Conservation (phyloP, 23 tunicate species). For the Ciona savignyi region DNA sequence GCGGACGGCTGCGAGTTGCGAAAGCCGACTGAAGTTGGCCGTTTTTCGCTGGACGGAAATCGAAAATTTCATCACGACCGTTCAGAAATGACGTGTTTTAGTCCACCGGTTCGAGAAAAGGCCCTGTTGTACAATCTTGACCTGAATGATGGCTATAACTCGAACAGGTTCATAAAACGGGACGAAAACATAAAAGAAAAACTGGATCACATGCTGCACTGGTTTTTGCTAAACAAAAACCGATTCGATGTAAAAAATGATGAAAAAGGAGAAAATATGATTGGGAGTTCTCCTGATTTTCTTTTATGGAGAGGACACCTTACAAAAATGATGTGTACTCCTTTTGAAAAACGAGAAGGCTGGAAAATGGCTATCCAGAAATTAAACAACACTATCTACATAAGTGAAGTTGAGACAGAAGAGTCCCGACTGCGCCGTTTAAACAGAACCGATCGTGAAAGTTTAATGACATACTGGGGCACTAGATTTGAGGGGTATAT, state of each 20-base stretch:
- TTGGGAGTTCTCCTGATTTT: conserved; percentile 59
- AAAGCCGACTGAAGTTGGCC: conserved; percentile 74
- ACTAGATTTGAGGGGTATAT: conserved; percentile 78
- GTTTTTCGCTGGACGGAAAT: conserved; percentile 66
- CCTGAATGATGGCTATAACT: conserved; percentile 66
- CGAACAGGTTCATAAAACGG: conserved; percentile 44
- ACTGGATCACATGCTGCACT: conserved; percentile 39
- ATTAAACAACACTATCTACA: conserved; percentile 41
- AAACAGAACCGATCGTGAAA: conserved; percentile 38
- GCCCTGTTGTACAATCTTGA: conserved; percentile 21
- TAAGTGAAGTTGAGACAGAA: conserved; percentile 76
- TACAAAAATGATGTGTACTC: conserved; percentile 87
- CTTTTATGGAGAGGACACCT: conserved; percentile 84
- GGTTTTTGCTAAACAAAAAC: conserved; percentile 42
- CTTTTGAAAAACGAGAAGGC: conserved; percentile 77
- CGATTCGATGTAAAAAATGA: conserved; percentile 12
- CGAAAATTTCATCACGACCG: conserved; percentile 75
- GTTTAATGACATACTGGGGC: conserved; percentile 82
- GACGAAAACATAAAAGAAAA: conserved; percentile 71
- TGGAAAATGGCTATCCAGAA: conserved; percentile 86
- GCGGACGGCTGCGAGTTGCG: conserved; percentile 9
- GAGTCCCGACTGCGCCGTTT: conserved; percentile 15
- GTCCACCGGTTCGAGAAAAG: background rate
- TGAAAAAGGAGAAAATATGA: background rate
- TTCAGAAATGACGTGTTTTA: conserved; percentile 41